Percentiles rank a stretch among this genome's conserved stretches.
Evolutionary conservation across 2,113 vertebrate species (phyloP).

Genomic region (Callipepla squamata): DNA sequence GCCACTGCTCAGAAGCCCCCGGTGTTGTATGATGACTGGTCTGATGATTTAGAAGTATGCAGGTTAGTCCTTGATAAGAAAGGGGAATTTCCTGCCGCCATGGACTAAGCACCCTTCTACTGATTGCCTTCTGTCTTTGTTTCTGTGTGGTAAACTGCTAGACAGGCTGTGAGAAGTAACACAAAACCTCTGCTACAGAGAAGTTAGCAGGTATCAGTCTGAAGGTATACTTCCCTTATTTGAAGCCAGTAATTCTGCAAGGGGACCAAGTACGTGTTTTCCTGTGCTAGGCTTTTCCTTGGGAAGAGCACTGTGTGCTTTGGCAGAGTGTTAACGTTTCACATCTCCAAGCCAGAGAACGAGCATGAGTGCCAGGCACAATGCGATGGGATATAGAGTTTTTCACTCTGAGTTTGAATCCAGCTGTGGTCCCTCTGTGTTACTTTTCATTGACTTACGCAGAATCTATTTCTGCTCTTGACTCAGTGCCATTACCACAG

Average conservation of each 20-base stretch:
- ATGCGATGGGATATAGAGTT: constrained; percentile 13
- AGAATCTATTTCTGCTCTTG: not conserved
- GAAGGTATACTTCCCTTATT: not conserved
- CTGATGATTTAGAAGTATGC: constrained; percentile 88
- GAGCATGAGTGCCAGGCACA: not conserved
- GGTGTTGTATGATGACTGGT: constrained; percentile 75
- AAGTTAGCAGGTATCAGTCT: not conserved
- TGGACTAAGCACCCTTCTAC: not conserved
- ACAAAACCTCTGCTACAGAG: not conserved
- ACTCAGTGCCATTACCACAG: not conserved
- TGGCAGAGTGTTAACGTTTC: not conserved
- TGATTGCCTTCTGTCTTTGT: not conserved
- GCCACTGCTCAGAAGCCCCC: constrained; percentile 55
- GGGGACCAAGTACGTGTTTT: not conserved
- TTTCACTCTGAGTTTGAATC: not conserved
- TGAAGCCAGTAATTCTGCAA: not conserved
- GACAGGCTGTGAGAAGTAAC: not conserved
- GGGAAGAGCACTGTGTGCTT: not conserved
- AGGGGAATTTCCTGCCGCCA: not conserved
- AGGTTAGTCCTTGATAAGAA: constrained; percentile 85
- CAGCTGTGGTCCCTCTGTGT: not conserved
- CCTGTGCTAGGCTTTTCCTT: not conserved
- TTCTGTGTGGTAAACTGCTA: not conserved
- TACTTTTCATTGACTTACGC: not conserved
- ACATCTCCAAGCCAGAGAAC: not conserved